Percentiles rank a stretch among this genome's conserved stretches.
These are phyloP conservation scores for Oedothorax gibbosus DNA, from an alignment of 1,140 invertebrate genomes.

Conservation along the genomic window DNA sequence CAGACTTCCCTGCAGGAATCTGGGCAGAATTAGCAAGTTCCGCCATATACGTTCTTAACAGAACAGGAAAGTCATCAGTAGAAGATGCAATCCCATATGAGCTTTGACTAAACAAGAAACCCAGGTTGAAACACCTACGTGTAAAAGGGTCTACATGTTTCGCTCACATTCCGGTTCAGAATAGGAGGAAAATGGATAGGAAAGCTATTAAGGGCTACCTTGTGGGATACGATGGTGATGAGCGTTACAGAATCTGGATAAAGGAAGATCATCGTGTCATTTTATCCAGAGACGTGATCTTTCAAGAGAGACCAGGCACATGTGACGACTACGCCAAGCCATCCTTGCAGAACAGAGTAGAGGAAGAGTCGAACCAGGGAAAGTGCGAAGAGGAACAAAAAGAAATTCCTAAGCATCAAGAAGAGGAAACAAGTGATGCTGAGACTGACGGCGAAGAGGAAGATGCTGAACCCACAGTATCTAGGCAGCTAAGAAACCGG, in stretches of 20 bases:
- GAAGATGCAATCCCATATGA: conserved; percentile 43
- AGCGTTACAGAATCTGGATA: conserved; percentile 33
- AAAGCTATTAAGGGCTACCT: conserved; percentile 34
- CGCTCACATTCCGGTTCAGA: conserved; percentile 21
- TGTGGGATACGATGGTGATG: conserved; percentile 49
- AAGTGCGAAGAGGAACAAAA: neutral
- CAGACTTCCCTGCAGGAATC: neutral
- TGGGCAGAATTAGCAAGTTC: conserved; percentile 1
- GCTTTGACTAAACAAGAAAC: conserved; percentile 23
- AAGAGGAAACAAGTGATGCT: neutral
- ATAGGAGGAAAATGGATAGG: conserved; percentile 38
- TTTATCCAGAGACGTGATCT: neutral
- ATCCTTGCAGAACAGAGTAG: too few relatives aligned
- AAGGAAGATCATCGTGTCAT: neutral
- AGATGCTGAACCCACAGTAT: neutral
- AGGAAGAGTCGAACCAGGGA: neutral
- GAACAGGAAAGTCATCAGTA: conserved; percentile 30
- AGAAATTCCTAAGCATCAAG: neutral
- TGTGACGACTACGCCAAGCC: neutral
- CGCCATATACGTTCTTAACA: conserved; percentile 12
- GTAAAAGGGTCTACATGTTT: conserved; percentile 39
- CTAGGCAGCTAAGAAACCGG: conserved; percentile 2
- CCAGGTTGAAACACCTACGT: conserved; percentile 38
- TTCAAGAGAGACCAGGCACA: neutral
- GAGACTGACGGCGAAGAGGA: neutral